phyloP scores from a whole-genome alignment of 2,888 invertebrate genomes.

The Neuroscelio doddi region DNA sequence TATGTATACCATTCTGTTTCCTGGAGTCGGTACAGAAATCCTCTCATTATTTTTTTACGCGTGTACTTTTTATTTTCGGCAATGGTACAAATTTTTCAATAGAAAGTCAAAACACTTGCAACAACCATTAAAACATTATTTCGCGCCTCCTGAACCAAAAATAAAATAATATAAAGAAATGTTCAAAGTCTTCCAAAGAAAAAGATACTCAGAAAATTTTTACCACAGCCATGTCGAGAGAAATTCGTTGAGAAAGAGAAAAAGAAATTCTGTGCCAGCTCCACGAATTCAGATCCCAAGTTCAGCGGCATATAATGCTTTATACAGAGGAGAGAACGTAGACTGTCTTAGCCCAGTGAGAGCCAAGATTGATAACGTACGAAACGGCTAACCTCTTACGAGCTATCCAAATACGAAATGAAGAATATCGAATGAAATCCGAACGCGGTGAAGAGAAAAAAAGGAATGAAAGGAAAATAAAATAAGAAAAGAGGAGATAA shows the following conservation, averaged over 20 bases:
- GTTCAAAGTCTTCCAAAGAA: constrained; percentile 41
- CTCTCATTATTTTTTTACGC: neutral
- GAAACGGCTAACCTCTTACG: constrained; percentile 45
- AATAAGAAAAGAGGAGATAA: constrained; percentile 24
- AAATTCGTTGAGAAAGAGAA: neutral
- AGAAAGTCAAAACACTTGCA: no score
- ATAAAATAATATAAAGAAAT: no score
- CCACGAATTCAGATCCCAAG: constrained; percentile 40
- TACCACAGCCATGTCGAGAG: neutral
- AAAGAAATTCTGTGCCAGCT: constrained; percentile 29
- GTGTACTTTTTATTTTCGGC: constrained; percentile 2
- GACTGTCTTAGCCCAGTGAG: constrained; percentile 67
- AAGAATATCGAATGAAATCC: constrained; percentile 29
- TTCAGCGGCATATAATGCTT: constrained; percentile 51
- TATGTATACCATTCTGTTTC: constrained; percentile 39
- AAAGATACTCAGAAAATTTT: constrained; percentile 5
- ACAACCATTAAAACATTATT: no score
- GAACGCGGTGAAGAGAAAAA: constrained; percentile 28
- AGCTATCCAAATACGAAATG: constrained; percentile 35
- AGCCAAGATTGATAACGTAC: constrained; percentile 63
- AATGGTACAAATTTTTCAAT: neutral
- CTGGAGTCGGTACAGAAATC: constrained; percentile 41
- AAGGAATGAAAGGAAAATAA: constrained; percentile 20
- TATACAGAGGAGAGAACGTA: constrained; percentile 66
- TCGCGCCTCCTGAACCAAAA: no score